phyloP scores from a whole-genome alignment of 1,140 invertebrate species.

The Trichogramma pretiosum region DNA sequence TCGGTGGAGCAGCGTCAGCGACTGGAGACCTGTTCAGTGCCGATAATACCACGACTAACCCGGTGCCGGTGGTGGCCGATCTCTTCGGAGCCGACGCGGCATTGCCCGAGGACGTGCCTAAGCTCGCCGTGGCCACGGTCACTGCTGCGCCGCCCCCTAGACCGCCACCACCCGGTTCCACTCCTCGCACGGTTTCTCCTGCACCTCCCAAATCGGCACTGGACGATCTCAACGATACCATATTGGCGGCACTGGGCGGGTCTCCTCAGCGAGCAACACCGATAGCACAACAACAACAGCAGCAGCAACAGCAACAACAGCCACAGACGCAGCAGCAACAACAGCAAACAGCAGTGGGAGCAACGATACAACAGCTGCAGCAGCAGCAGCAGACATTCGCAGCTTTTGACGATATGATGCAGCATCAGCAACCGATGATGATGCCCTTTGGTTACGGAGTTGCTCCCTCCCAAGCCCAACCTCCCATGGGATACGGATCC shows the following conservation, averaged over 20 bases:
- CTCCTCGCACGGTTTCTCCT: conserved; percentile 44
- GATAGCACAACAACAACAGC: conserved; percentile 32
- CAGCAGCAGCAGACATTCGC: conserved; percentile 29
- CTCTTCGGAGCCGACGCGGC: conserved; percentile 40
- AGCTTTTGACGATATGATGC: conserved; percentile 28
- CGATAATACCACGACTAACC: conserved; percentile 16
- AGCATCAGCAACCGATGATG: conserved; percentile 24
- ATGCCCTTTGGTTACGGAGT: conserved; percentile 30
- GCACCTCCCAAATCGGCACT: conserved; percentile 52
- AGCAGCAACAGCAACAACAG: conserved; percentile 37
- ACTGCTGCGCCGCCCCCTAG: conserved; percentile 45
- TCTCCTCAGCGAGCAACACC: conserved; percentile 48
- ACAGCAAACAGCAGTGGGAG: conserved; percentile 32
- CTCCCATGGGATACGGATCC: conserved; percentile 49
- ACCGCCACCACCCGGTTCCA: conserved; percentile 44
- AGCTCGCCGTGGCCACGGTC: conserved; percentile 12
- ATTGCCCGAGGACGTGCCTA: conserved; percentile 28
- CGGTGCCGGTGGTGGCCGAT: conserved; percentile 33
- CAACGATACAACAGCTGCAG: too few relatives aligned
- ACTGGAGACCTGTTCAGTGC: conserved; percentile 41
- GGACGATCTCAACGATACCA: conserved; percentile 63
- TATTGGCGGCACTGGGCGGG: conserved; percentile 57
- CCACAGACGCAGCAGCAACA: conserved; percentile 21
- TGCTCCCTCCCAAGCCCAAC: conserved; percentile 35
- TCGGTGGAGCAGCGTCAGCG: conserved; percentile 20